Conservation (phyloP, 1,140 invertebrate genomes). For the Drosophila pandora region DNA sequence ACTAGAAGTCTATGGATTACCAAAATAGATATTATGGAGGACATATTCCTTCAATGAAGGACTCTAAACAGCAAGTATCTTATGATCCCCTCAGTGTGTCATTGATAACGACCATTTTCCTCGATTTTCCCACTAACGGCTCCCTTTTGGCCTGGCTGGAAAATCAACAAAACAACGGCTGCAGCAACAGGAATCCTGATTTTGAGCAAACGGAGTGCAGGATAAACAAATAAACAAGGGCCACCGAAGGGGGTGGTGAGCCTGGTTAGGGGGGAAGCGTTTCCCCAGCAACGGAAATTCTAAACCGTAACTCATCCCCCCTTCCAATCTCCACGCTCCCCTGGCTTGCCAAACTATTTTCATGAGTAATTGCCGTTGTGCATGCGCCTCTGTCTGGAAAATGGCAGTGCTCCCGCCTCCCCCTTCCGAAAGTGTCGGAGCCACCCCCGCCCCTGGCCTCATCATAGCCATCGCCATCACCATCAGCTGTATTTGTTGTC, state of each 20-base stretch:
- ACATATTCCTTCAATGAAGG: too few relatives aligned
- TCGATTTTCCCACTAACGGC: not conserved
- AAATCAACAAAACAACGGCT: conserved; percentile 42
- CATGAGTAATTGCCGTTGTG: conserved; percentile 76
- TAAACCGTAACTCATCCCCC: conserved; percentile 45
- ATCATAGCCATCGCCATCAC: conserved; percentile 25
- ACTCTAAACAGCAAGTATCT: not conserved
- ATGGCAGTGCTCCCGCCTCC: conserved; percentile 1
- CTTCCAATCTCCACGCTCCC: not conserved
- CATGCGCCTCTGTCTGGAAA: conserved; percentile 50
- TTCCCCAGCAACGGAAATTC: conserved; percentile 44
- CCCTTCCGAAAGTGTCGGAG: not conserved
- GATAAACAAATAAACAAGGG: conserved; percentile 65
- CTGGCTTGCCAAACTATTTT: conserved; percentile 27
- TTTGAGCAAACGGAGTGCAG: conserved; percentile 62
- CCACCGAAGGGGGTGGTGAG: not conserved
- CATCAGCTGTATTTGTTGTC: conserved; percentile 60
- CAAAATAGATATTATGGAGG: too few relatives aligned
- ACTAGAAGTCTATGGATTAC: too few relatives aligned
- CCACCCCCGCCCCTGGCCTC: conserved; percentile 7
- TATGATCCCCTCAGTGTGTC: not conserved
- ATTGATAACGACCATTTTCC: conserved; percentile 10
- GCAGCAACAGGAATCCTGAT: conserved; percentile 57
- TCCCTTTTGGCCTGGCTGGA: conserved; percentile 11
- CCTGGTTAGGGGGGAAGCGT: not conserved